These are phyloP conservation scores for Pseudorectes ferrugineus DNA, from an alignment of 2,113 vertebrate species.

Conservation along the genomic window DNA sequence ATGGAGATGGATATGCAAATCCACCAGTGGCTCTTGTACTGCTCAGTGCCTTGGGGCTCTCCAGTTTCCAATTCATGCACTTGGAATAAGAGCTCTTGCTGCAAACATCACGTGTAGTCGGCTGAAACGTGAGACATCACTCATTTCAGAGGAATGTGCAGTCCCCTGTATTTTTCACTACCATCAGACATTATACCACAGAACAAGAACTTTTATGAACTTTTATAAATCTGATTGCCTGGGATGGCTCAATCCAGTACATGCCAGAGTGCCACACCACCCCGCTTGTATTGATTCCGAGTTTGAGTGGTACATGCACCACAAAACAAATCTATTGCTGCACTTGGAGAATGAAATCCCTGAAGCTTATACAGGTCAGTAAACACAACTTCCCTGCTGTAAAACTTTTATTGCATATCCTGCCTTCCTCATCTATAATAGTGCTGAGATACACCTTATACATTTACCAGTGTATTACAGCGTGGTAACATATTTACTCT, in stretches of 20 bases:
- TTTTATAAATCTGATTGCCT: conserved; percentile 12
- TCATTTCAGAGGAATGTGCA: neutral
- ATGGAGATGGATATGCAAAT: conserved; percentile 38
- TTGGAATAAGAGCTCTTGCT: neutral
- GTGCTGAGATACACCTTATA: neutral
- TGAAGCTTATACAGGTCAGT: conserved; percentile 26
- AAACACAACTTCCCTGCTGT: conserved; percentile 27
- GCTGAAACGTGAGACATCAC: neutral
- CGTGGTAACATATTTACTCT: neutral
- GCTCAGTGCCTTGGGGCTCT: neutral
- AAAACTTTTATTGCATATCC: conserved; percentile 14
- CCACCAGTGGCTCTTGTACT: neutral
- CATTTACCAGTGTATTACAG: neutral
- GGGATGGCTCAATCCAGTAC: neutral
- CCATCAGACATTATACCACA: neutral
- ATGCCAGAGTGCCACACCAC: neutral
- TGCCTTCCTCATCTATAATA: neutral
- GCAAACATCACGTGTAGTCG: neutral
- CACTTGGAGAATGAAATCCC: conserved; percentile 8
- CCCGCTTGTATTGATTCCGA: neutral
- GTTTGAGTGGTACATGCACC: neutral
- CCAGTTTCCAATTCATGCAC: neutral
- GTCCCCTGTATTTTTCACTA: neutral
- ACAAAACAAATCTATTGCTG: conserved; percentile 31
- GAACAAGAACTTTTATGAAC: neutral